These are phyloP conservation scores for Clarias platycephalus DNA, from an alignment of 2,797 vertebrate species.

Conservation along the genomic window DNA sequence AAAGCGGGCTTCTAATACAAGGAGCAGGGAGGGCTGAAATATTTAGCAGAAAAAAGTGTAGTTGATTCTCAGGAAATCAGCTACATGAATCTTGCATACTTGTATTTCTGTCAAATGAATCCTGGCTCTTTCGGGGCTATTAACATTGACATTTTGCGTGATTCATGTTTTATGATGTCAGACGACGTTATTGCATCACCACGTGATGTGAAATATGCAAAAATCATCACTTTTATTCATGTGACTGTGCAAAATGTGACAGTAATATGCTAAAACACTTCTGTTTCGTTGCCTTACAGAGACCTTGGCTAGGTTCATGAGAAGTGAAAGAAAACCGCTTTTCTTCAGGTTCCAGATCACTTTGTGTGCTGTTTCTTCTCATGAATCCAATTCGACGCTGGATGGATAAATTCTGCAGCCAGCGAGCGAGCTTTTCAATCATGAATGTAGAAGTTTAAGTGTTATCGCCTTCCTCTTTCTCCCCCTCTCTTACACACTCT, in stretches of 20 bases:
- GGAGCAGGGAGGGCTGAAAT: slow-evolving; percentile 55
- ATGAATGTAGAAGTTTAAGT: background rate
- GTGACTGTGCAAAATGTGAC: background rate
- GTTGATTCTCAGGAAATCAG: slow-evolving; percentile 55
- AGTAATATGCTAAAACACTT: background rate
- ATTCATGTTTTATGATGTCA: slow-evolving; percentile 48
- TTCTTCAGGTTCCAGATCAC: background rate
- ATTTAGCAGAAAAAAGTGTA: slow-evolving; percentile 53
- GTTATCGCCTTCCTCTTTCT: background rate
- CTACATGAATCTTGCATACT: slow-evolving; percentile 59
- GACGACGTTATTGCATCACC: slow-evolving; percentile 38
- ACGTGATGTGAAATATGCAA: slow-evolving; percentile 31
- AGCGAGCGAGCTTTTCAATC: background rate
- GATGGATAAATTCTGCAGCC: background rate
- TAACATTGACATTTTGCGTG: slow-evolving; percentile 28
- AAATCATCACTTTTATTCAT: background rate
- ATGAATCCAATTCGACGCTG: background rate
- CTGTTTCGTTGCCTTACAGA: background rate
- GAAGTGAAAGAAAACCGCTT: background rate
- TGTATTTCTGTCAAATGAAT: slow-evolving; percentile 43
- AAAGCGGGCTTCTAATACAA: slow-evolving; percentile 38
- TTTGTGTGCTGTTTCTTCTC: background rate
- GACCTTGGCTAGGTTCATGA: background rate
- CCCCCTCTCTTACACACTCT: background rate
- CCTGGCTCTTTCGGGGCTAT: slow-evolving; percentile 27